These are phyloP conservation scores for Bubo bubo DNA, from an alignment of 2,113 vertebrate genomes.

Conservation along the genomic window DNA sequence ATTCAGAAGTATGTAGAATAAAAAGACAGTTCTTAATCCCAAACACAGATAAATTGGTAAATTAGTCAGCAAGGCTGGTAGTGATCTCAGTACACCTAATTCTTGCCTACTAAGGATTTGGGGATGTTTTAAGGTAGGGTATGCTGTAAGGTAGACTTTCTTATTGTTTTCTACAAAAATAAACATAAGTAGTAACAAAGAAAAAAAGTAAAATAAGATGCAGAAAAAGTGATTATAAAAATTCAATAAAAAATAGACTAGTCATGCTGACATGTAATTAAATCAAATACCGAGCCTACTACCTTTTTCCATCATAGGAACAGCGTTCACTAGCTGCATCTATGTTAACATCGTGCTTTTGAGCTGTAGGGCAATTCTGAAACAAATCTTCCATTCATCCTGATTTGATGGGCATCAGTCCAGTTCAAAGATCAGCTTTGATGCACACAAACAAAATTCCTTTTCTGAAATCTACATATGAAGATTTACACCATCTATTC, in stretches of 20 bases:
- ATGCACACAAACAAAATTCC: not conserved
- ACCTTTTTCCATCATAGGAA: not conserved
- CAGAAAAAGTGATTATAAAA: not conserved
- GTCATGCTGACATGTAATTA: not conserved
- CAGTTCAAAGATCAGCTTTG: not conserved
- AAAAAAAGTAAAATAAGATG: not conserved
- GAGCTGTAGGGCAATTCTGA: not conserved
- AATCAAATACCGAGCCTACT: not conserved
- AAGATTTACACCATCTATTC: not conserved
- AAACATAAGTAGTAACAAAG: not conserved
- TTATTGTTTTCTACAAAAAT: not conserved
- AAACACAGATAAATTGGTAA: not conserved
- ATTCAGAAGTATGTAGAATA: not conserved
- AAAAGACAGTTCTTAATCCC: not conserved
- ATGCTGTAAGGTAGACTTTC: not conserved
- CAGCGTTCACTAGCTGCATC: not conserved
- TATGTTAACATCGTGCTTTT: not conserved
- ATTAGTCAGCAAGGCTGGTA: not conserved
- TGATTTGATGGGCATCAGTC: not conserved
- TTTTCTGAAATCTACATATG: not conserved
- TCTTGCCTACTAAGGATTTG: not conserved
- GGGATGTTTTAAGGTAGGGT: not conserved
- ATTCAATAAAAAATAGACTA: not conserved
- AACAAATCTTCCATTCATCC: not conserved
- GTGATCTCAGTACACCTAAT: not conserved